Base-by-base conservation (phyloP, 2,888 invertebrate genomes). In the Strigamia transsilvanica region DNA sequence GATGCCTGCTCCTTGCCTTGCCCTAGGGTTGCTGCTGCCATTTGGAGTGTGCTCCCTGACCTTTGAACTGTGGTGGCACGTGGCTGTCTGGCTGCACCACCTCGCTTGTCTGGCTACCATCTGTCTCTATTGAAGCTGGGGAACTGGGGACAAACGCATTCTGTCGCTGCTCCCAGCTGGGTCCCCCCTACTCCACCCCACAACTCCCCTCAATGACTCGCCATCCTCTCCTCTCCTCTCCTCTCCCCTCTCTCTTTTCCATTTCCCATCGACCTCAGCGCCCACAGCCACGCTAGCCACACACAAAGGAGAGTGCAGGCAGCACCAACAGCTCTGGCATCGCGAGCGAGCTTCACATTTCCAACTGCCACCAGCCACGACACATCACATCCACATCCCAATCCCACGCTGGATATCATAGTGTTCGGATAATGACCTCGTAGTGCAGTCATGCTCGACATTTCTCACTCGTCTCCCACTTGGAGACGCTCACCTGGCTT, bases 21-120 rank as follows among this genome's bases (percentile, higher is more conserved):
- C 61, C 61, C 61, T 27, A 27, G 46, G 80, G 80, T 46, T 27
- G 38, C 80, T 27, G 46, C 80, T 27, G 27, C 80, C 80, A 80
- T 80, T 80, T 41, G 80, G 80, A 80, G 80, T 46, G 80, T 80
- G 80, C 80, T 80, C 80, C 80, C 80, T 46, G 80, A 80, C 80
- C 80, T 80, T 41, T 80, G 80, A 80, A 80, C 80, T 80, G 80
- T 80, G 18, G 80, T 41, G 80, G 80, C 80, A 80, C 80, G 80
- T 80, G 80, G 80, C 80, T 46, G 80, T 80, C 80, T 80, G 80
- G 80, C 46, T 80, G 41, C 80, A 46, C 80, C 80, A 41, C 80
- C 80, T 80, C 80, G 41, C 46, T 46, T 86, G 95, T 94, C 41
- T 89, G 95, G 84, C 90, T 95, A 87, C 95, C 95, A 81, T 94